Evolutionary conservation across 2,888 invertebrate genomes (phyloP).

Genomic region (Amiota minor): DNA sequence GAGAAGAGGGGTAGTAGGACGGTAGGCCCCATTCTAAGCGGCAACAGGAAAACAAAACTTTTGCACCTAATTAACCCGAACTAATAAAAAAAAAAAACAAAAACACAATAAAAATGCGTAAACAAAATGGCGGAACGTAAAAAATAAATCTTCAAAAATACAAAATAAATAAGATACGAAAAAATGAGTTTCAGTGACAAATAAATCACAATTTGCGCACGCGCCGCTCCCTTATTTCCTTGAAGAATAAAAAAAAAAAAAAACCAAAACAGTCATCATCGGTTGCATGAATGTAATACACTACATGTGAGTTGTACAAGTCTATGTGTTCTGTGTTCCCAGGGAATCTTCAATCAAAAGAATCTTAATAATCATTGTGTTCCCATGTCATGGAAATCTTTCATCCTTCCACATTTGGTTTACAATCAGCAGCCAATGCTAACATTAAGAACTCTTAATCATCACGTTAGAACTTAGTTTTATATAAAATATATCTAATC

Average conservation of each 20-base stretch:
- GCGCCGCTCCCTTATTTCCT: constrained; percentile 30
- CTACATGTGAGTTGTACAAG: background rate
- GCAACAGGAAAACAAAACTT: constrained; percentile 15
- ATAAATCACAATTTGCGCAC: constrained; percentile 32
- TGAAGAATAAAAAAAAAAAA: constrained; percentile 18
- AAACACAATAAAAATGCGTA: background rate
- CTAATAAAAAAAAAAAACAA: background rate
- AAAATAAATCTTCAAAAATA: background rate
- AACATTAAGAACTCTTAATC: too few species aligned
- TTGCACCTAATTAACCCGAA: constrained; percentile 29
- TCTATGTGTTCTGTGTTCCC: too few species aligned
- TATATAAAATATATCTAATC: too few species aligned
- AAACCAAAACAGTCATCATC: background rate
- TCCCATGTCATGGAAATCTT: too few species aligned
- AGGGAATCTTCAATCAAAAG: too few species aligned
- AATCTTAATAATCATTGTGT: too few species aligned
- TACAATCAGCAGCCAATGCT: too few species aligned
- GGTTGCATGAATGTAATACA: background rate
- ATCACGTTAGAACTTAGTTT: too few species aligned
- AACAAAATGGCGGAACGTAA: background rate
- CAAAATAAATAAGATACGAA: background rate
- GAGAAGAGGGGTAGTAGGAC: too few species aligned
- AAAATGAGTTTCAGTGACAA: constrained; percentile 17
- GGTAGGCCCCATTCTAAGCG: too few species aligned
- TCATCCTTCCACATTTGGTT: too few species aligned